Percentiles rank a stretch among this genome's conserved stretches.
These are phyloP conservation scores for Gymnogyps californianus DNA, from an alignment of 2,113 vertebrate species.

Conservation along the genomic window DNA sequence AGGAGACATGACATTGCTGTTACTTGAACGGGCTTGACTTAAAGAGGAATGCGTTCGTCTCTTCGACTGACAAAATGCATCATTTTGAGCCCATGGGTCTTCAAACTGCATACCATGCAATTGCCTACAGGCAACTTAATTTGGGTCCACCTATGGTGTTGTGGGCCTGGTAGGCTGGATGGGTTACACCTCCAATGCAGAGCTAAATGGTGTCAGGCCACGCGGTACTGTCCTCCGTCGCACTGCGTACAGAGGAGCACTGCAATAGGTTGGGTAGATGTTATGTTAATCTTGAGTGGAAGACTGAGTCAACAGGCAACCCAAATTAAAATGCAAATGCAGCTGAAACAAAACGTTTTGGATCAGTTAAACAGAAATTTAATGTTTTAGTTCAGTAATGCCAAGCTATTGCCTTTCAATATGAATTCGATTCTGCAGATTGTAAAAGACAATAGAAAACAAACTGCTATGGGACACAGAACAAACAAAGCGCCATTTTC, in stretches of 20 bases:
- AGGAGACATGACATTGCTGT: not conserved
- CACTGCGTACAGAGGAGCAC: not conserved
- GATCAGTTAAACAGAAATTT: not conserved
- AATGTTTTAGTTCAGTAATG: not conserved
- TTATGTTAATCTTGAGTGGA: not conserved
- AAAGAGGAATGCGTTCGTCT: not conserved
- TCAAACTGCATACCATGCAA: not conserved
- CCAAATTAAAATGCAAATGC: not conserved
- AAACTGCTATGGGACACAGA: not conserved
- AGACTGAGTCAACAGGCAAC: not conserved
- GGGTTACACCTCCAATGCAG: not conserved
- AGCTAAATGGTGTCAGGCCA: not conserved
- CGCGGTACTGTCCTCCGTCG: fast-evolving
- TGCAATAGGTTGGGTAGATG: not conserved
- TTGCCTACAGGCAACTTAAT: not conserved
- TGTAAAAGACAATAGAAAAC: not conserved
- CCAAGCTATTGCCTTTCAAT: not conserved
- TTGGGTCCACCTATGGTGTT: not conserved
- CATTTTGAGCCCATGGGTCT: not conserved
- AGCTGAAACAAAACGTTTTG: not conserved
- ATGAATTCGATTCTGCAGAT: not conserved
- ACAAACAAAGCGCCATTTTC: not conserved
- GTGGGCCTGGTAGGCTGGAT: too few relatives aligned
- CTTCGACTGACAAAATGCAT: not conserved
- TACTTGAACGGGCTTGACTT: not conserved